Base-by-base conservation (phyloP, 2,888 invertebrate species). In the Maniola hyperantus region DNA sequence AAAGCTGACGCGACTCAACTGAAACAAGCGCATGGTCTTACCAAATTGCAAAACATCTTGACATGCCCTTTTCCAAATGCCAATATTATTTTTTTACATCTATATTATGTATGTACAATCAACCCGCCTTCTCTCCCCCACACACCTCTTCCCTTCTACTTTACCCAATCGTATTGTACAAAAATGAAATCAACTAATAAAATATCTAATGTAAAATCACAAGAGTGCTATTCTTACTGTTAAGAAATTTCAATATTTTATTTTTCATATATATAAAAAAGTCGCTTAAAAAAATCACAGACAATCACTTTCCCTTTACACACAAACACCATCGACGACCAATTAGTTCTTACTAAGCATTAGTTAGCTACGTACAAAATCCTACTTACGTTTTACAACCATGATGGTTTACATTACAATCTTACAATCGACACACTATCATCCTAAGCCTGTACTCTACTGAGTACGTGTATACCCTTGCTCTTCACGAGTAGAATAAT, bases 251-350 rank as follows among this genome's bases (percentile, higher is more conserved):
- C 73, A 75, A 87, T 87, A 71, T 66, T 71, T 65, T 61, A n/a
- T 85, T 86, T 89, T 87, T 82, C 87, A 85, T 89, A 88, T 89
- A 89, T 91, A 90, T 91, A 91, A 92, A 92, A 92, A 93, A 91
- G 93, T 93, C 91, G 92, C 93, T 91, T 92, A 92, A 92, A 92
- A 92, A 92, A 93, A 93, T 93, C 93, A 93, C 93, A 93, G 93
- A 93, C 93, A 92, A 92, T 92, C 91, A 91, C 91, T 89, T 89
- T 85, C 84, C 86, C 87, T 88, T 90, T 91, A 92, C 91, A 92
- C 87, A 93, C 93, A 91, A 86, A 87, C 88, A 92, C 91, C 91
- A 91, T 86, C 90, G 85, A 90, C 85, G 85, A 89, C 85, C 89
- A 80, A 81, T 79, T 84, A 84, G 81, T 80, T 82, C 85, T 83